phyloP scores from a whole-genome alignment of 92 coral and sea anemone species.

The Palythoa heliodiscus region DNA sequence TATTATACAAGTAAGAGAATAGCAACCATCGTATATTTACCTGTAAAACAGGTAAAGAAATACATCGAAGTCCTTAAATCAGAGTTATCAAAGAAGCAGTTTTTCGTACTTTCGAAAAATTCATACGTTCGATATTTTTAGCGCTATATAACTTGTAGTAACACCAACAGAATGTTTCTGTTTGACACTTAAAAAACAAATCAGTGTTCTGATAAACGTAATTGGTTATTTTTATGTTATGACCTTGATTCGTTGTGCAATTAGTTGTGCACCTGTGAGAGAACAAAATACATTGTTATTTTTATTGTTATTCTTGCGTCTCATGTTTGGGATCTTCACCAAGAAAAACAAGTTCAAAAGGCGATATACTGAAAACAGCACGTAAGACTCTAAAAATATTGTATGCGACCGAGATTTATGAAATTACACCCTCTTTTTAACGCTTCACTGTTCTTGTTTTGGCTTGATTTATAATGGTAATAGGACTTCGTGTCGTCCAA shows the following conservation, averaged over 20 bases:
- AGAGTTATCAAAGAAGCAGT: constrained; percentile 11
- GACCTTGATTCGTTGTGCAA: constrained; percentile 12
- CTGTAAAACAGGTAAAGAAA: neutral
- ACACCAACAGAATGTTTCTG: constrained; percentile 11
- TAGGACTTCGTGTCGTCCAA: too few species aligned
- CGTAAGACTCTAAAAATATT: constrained; percentile 10
- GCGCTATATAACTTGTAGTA: constrained; percentile 4
- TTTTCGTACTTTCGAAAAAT: neutral
- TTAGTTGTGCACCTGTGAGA: constrained; percentile 8
- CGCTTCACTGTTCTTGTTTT: constrained; percentile 2
- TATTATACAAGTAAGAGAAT: constrained; percentile 7
- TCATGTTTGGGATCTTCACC: constrained; percentile 16
- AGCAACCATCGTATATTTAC: constrained; percentile 7
- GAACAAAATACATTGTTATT: neutral
- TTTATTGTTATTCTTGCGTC: constrained; percentile 12
- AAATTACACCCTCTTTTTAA: constrained; percentile 5
- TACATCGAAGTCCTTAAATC: constrained; percentile 12
- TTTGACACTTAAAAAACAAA: constrained; percentile 8
- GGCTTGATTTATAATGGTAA: neutral
- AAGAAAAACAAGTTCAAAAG: constrained; percentile 11
- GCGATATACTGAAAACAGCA: constrained; percentile 10
- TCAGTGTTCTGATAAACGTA: constrained; percentile 10
- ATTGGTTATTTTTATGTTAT: constrained; percentile 10
- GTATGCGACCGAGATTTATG: constrained; percentile 11
- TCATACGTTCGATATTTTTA: constrained; percentile 9